Percentiles rank a stretch among this genome's conserved stretches.
phyloP scores from a whole-genome alignment of 2,888 invertebrate species.

The Neoaliturus tenellus region DNA sequence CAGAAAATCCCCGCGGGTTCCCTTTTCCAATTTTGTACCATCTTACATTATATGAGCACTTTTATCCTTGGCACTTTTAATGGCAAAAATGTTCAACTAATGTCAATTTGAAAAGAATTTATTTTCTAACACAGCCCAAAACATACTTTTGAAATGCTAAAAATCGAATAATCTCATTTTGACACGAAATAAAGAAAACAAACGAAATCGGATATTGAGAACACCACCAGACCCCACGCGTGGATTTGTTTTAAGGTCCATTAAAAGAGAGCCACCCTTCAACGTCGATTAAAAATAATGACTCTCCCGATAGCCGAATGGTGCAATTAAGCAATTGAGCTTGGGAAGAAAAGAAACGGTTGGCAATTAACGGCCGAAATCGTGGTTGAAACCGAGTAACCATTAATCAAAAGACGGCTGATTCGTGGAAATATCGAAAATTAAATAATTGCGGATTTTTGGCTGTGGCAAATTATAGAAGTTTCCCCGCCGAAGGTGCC shows the following conservation, averaged over 20 bases:
- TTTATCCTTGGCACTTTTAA: too few species aligned
- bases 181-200: too few species aligned
- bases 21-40: too few species aligned
- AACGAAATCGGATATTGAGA: neutral
- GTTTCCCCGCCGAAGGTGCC: conserved; percentile 33
- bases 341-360: conserved; percentile 15
- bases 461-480: conserved; percentile 32
- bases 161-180: too few species aligned
- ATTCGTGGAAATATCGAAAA: conserved; percentile 29
- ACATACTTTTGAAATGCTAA: too few species aligned
- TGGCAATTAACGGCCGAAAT: conserved; percentile 32
- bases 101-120: too few species aligned
- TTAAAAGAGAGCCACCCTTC: conserved; percentile 10
- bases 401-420: conserved; percentile 37
- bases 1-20: too few species aligned
- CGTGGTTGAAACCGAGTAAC: conserved; percentile 37
- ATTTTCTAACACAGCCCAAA: too few species aligned
- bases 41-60: too few species aligned
- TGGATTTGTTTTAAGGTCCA: neutral
- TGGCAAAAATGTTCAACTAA: too few species aligned
- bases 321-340: conserved; percentile 41
- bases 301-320: conserved; percentile 5
- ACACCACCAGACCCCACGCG: neutral
- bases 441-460: conserved; percentile 47
- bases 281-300: conserved; percentile 30